A percentile compares a stretch with the other conserved stretches of the same genome.
Evolutionary conservation across 2,113 vertebrate genomes (phyloP).

Genomic region (Rhea americana): DNA sequence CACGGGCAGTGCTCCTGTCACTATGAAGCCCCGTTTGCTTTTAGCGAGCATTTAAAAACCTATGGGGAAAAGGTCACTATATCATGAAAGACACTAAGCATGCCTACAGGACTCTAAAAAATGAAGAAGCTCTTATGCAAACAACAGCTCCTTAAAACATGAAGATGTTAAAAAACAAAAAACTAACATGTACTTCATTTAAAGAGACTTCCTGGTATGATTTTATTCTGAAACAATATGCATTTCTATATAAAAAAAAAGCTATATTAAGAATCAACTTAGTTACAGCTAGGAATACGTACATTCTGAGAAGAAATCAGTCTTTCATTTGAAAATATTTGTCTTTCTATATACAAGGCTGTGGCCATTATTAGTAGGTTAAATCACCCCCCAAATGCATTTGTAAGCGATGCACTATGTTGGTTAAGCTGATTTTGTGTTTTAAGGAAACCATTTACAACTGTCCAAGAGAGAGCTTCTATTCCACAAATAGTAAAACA

Average conservation of each 20-base stretch:
- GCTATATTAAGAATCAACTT: neutral
- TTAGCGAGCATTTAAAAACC: neutral
- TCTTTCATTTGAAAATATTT: neutral
- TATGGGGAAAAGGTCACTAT: neutral
- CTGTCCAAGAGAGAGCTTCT: neutral
- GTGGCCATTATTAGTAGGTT: neutral
- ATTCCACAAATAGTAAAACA: neutral
- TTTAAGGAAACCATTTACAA: neutral
- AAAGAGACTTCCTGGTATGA: neutral
- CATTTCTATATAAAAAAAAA: neutral
- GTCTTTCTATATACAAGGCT: neutral
- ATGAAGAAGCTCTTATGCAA: neutral
- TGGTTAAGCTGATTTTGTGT: rapidly evolving
- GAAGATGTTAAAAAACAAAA: neutral
- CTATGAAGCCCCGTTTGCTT: neutral
- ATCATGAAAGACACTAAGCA: neutral
- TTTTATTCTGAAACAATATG: constrained; percentile 51
- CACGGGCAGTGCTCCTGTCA: neutral
- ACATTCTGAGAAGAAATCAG: neutral
- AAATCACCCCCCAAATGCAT: neutral
- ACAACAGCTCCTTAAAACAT: neutral
- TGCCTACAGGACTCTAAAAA: neutral
- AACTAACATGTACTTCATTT: neutral
- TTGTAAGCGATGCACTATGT: neutral
- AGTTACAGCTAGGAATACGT: constrained; percentile 18